phyloP scores from a whole-genome alignment of 2,888 invertebrate genomes.

The Stenodema calcarata region DNA sequence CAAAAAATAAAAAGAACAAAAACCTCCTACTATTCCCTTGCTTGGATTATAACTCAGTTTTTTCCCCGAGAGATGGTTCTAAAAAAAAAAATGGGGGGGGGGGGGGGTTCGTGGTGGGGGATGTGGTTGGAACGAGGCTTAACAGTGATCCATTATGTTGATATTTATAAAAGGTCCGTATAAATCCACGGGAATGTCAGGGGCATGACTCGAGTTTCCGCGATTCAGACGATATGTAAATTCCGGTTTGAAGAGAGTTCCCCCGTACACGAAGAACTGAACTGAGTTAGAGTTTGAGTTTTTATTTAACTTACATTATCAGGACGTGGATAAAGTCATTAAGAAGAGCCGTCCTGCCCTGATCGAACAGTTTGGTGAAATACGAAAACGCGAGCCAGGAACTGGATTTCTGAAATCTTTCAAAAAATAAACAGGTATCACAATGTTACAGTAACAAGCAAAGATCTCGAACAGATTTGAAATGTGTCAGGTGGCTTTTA shows the following conservation, averaged over 20 bases:
- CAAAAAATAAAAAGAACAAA: conserved; percentile 9
- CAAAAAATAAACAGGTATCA: too few species aligned
- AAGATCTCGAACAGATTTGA: too few species aligned
- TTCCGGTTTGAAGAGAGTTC: not conserved
- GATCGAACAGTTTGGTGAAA: too few species aligned
- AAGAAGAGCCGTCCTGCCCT: too few species aligned
- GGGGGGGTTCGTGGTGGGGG: not conserved
- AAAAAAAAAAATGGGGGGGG: not conserved
- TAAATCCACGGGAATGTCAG: conserved; percentile 20
- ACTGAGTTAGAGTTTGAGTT: not conserved
- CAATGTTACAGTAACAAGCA: too few species aligned
- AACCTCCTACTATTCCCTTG: conserved; percentile 4
- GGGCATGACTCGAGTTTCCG: not conserved
- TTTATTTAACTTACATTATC: too few species aligned
- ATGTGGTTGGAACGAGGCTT: not conserved
- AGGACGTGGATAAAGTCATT: too few species aligned
- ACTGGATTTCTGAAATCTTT: too few species aligned
- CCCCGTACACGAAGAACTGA: not conserved
- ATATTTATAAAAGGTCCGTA: conserved; percentile 25
- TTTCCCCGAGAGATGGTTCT: not conserved
- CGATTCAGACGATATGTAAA: conserved; percentile 19
- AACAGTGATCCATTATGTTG: conserved; percentile 37
- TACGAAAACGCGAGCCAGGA: too few species aligned
- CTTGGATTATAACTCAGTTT: not conserved
- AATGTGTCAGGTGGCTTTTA: too few species aligned